Percentiles rank a stretch among this genome's conserved stretches.
phyloP scores from a whole-genome alignment of 23 tunicate genomes.

The Corella eumyota region DNA sequence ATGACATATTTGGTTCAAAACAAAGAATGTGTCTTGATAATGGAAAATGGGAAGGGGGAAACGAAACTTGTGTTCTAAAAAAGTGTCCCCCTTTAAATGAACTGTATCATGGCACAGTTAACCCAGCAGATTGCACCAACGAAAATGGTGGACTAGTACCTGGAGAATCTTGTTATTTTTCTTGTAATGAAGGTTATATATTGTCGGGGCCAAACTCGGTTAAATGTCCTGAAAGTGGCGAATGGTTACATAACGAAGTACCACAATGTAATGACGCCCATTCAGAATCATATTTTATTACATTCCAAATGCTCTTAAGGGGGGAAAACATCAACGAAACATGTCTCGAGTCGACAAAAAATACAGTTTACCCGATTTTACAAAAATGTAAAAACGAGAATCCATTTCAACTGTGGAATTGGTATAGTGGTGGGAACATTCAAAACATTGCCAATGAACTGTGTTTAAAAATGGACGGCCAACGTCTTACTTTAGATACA shows the following conservation, averaged over 20 bases:
- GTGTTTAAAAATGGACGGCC: slow-evolving; percentile 2
- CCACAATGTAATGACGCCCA: slow-evolving; percentile 19
- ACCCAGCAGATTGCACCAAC: slow-evolving; percentile 6
- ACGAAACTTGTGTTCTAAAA: slow-evolving; percentile 1
- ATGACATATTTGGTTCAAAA: neutral
- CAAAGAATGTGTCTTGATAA: slow-evolving; percentile 11
- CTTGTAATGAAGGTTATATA: slow-evolving; percentile 19
- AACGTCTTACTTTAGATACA: neutral
- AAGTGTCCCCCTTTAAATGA: slow-evolving; percentile 12
- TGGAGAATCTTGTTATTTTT: slow-evolving; percentile 11
- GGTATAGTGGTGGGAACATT: slow-evolving; percentile 19
- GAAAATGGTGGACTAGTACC: neutral
- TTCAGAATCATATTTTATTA: neutral
- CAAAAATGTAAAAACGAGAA: neutral
- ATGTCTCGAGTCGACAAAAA: slow-evolving; percentile 11
- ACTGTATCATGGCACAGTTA: slow-evolving; percentile 8
- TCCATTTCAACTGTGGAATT: slow-evolving; percentile 24
- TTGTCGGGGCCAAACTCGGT: slow-evolving; percentile 10
- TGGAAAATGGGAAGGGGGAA: slow-evolving; percentile 15
- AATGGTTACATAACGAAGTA: slow-evolving; percentile 9
- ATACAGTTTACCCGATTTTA: neutral
- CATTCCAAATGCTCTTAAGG: neutral
- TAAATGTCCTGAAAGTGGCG: slow-evolving; percentile 12
- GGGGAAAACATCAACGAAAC: neutral
- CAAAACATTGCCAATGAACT: slow-evolving; percentile 16